Base-by-base conservation (phyloP, 2,113 vertebrate species). In the Shinisaurus crocodilurus region DNA sequence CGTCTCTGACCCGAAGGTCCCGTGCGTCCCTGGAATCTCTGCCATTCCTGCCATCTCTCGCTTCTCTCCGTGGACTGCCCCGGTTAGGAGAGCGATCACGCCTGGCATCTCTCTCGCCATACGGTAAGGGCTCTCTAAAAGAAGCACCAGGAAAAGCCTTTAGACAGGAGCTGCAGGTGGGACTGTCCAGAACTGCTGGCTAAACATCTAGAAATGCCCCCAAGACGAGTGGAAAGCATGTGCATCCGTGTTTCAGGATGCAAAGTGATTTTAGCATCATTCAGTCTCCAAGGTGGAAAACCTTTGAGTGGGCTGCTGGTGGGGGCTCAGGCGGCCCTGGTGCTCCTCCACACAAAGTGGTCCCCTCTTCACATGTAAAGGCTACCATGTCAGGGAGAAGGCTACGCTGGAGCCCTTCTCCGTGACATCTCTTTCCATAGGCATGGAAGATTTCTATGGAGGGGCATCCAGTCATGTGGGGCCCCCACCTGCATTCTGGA, bases 41-140 rank as follows among this genome's bases (percentile, higher is more conserved):
- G 57, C 96, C 95, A 0, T 98, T 97, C 69, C 97, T 96, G 50
- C 96, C 96, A 90, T 98, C 97, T 91, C 97, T 93, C 67, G 95
- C 91, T 48, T 97, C 97, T 95, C 98, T 96, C 97, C 98, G 90
- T 92, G 98, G 93, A 97, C 98, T 96, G 94, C 97, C 97, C 88
- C 97, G 97, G 65, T 91, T 96, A 76, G 98, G 98, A 88, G 98
- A 97, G 29, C 97, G 97, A 70, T 97, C 97, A 0, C 98, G 97
- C 50, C 97, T 96, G 75, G 91, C 13, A 45, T 99, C 98, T 48
- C 98, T 97, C 1, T 99, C 98, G 91, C 98, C 97, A 2, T 97
- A 97, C 3, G 96, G 96, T 75, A 98, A 98, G 0, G 96, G 96
- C 1, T 99, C 98, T 85, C 98, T 98, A 94, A 86, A 89, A 94